phyloP scores from a whole-genome alignment of 2,888 invertebrate species.

The Cantharis flavilabris region DNA sequence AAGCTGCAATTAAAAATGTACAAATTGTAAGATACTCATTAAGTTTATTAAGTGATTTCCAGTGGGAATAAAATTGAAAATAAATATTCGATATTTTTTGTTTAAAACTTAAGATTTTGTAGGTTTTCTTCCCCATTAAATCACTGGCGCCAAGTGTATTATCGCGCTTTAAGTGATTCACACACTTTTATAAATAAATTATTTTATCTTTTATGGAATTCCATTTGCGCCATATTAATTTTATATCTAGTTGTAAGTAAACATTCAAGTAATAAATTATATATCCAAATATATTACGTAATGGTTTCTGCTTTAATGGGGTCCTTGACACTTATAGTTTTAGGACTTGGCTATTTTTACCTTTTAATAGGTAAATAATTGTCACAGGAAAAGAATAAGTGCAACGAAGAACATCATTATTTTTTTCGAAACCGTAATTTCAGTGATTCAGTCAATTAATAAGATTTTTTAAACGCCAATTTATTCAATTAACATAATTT shows the following conservation, averaged over 20 bases:
- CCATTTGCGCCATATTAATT: neutral
- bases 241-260: neutral
- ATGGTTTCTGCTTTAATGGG: neutral
- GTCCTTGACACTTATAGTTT: neutral
- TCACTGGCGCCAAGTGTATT: neutral
- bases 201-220: neutral
- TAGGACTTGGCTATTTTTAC: neutral
- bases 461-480: neutral
- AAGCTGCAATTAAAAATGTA: too few relatives aligned
- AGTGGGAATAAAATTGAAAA: neutral
- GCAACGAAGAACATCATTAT: neutral
- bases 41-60: neutral
- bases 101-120: neutral
- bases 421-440: neutral
- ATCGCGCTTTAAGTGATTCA: neutral
- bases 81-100: neutral
- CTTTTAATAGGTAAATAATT: neutral
- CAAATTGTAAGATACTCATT: too few relatives aligned
- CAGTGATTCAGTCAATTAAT: neutral
- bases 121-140: neutral
- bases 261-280: neutral
- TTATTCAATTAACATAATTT: neutral
- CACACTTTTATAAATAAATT: neutral
- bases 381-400: too few relatives aligned
- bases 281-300: neutral